Evolutionary conservation across 2,113 vertebrate species (phyloP).

Genomic region (Puntigrus tetrazona): DNA sequence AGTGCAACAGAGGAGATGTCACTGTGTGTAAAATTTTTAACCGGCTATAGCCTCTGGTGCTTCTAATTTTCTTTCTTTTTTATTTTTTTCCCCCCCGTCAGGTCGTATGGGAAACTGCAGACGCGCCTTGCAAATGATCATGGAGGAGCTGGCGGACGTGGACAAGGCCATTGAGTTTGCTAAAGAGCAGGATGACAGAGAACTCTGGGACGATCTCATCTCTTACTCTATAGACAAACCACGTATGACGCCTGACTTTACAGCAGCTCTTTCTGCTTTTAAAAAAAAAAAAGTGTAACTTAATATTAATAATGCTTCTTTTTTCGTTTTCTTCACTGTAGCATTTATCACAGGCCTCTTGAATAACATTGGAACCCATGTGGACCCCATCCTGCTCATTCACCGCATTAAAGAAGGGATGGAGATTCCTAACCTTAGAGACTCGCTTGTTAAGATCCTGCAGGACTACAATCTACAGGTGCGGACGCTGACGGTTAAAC

Average conservation of each 20-base stretch:
- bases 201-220: conserved; percentile 98
- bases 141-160: conserved; percentile 92
- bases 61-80: not conserved
- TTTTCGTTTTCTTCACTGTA: conserved; percentile 60
- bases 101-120: conserved; percentile 98
- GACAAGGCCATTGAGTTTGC: conserved; percentile 99
- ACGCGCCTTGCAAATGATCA: conserved; percentile 97
- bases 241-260: conserved; percentile 74
- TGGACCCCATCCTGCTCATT: conserved; percentile 96
- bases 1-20: not conserved
- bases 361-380: conserved; percentile 97
- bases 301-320: not conserved
- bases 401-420: conserved; percentile 98
- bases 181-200: conserved; percentile 95
- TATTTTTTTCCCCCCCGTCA: too few species aligned
- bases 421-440: conserved; percentile 97
- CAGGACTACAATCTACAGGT: conserved; percentile 99
- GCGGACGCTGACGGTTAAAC: not conserved
- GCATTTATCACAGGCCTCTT: conserved; percentile 97
- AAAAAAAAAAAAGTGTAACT: not conserved
- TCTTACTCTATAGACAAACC: conserved; percentile 98
- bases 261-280: not conserved
- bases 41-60: not conserved
- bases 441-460: conserved; percentile 96
- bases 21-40: not conserved